These are phyloP conservation scores for Toxotes jaculatrix DNA, from an alignment of 2,113 vertebrate genomes.

Conservation along the genomic window DNA sequence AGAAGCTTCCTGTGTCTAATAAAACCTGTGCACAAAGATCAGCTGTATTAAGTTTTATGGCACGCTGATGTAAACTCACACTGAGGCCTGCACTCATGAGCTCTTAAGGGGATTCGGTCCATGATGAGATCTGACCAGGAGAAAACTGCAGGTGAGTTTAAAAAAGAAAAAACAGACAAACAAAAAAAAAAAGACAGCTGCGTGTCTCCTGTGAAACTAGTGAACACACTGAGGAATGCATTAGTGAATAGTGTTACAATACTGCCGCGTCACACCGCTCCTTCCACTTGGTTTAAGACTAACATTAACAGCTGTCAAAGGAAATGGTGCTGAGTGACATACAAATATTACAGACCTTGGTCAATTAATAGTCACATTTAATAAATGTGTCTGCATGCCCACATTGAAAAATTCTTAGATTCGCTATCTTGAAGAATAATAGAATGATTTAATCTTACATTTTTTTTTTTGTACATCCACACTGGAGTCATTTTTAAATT, in stretches of 20 bases:
- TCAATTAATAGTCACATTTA: conserved; percentile 79
- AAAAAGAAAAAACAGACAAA: neutral
- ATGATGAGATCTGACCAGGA: conserved; percentile 28
- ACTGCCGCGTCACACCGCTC: conserved; percentile 46
- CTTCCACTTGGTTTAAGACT: conserved; percentile 49
- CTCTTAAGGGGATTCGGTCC: conserved; percentile 61
- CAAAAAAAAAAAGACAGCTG: neutral
- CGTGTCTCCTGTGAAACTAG: conserved; percentile 39
- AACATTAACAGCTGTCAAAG: conserved; percentile 64
- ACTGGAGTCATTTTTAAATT: conserved; percentile 70
- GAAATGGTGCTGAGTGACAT: conserved; percentile 68
- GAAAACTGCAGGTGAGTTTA: conserved; percentile 25
- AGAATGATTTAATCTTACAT: conserved; percentile 69
- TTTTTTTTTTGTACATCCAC: conserved; percentile 70
- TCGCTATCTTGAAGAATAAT: conserved; percentile 74
- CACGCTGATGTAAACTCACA: conserved; percentile 63
- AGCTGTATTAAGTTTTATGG: conserved; percentile 46
- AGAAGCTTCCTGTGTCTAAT: conserved; percentile 16
- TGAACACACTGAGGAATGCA: conserved; percentile 52
- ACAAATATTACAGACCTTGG: conserved; percentile 76
- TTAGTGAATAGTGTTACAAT: conserved; percentile 54
- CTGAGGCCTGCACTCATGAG: conserved; percentile 51
- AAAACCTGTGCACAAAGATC: conserved; percentile 33
- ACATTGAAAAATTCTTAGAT: conserved; percentile 76
- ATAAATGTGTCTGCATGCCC: conserved; percentile 82